Evolutionary conservation across 2,888 invertebrate genomes (phyloP).

Genomic region (Euphydryas editha): DNA sequence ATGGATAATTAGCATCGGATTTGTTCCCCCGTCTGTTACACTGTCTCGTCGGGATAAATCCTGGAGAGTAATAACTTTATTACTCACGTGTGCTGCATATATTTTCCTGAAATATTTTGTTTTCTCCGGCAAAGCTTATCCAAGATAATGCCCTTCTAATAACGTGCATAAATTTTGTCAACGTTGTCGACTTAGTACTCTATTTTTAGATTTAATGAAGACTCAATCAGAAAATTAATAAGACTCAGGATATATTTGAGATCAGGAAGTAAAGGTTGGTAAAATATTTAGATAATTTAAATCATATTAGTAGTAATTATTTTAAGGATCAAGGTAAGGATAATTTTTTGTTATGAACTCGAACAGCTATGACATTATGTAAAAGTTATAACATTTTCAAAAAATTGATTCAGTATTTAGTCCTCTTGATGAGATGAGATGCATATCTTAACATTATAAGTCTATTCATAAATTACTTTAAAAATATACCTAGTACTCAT

Average conservation of each 20-base stretch:
- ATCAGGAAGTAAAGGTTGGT: too few relatives aligned
- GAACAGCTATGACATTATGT: too few relatives aligned
- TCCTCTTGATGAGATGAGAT: too few relatives aligned
- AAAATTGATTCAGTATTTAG: too few relatives aligned
- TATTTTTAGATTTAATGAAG: conserved; percentile 4
- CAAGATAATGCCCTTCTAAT: conserved; percentile 36
- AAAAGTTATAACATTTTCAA: too few relatives aligned
- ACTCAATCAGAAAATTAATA: neutral
- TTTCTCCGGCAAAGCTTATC: conserved; percentile 29
- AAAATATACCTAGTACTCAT: too few relatives aligned
- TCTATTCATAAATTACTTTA: too few relatives aligned
- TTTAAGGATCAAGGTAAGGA: too few relatives aligned
- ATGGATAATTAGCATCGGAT: conserved; percentile 75
- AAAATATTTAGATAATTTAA: too few relatives aligned
- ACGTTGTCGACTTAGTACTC: neutral
- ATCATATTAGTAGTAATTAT: too few relatives aligned
- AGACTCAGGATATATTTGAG: neutral
- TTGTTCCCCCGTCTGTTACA: conserved; percentile 71
- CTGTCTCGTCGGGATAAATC: conserved; percentile 53
- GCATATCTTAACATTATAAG: too few relatives aligned
- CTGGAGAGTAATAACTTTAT: conserved; percentile 51
- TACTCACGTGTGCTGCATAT: conserved; percentile 46
- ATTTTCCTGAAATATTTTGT: conserved; percentile 37
- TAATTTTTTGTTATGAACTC: too few relatives aligned
- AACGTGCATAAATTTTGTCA: conserved; percentile 35